phyloP scores from a whole-genome alignment of 2,888 invertebrate genomes.

The Toxonevra muliebris region DNA sequence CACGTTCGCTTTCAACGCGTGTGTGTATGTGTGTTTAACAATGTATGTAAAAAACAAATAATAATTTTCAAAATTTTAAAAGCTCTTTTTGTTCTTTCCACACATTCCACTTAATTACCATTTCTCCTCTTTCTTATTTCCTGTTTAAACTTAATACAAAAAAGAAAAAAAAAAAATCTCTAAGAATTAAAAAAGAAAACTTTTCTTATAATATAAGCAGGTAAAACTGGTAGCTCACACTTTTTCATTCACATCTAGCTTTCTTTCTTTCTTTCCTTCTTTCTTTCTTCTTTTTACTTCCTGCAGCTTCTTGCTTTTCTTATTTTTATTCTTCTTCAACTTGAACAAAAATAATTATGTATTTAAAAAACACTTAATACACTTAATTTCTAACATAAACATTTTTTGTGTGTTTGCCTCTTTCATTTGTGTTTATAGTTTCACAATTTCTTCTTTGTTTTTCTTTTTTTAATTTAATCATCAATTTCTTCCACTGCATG shows the following conservation, averaged over 20 bases:
- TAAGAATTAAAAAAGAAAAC: too few relatives aligned
- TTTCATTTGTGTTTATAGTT: background rate
- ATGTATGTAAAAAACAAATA: too few relatives aligned
- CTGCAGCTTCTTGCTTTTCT: conserved; percentile 28
- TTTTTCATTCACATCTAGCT: conserved; percentile 24
- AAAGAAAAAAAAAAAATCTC: background rate
- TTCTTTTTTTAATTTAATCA: background rate
- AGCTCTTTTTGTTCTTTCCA: too few relatives aligned
- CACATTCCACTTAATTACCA: too few relatives aligned
- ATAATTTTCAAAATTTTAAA: too few relatives aligned
- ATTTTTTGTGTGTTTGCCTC: too few relatives aligned
- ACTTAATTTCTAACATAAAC: too few relatives aligned
- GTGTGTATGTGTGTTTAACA: too few relatives aligned
- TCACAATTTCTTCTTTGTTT: background rate
- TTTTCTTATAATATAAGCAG: conserved; percentile 54
- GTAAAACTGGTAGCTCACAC: conserved; percentile 61
- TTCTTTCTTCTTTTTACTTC: conserved; percentile 36
- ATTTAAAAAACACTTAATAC: too few relatives aligned
- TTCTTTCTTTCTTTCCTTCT: conserved; percentile 28
- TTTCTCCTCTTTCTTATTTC: too few relatives aligned
- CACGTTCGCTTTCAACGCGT: background rate
- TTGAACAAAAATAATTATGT: too few relatives aligned
- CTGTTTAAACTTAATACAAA: too few relatives aligned
- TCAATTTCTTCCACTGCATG: conserved; percentile 13
- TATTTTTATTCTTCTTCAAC: conserved; percentile 25